Evolutionary conservation across 1,140 invertebrate genomes (phyloP), one percentile per base, ranked within the genome.

Genomic region (Caenorhabditis tropicalis): DNA sequence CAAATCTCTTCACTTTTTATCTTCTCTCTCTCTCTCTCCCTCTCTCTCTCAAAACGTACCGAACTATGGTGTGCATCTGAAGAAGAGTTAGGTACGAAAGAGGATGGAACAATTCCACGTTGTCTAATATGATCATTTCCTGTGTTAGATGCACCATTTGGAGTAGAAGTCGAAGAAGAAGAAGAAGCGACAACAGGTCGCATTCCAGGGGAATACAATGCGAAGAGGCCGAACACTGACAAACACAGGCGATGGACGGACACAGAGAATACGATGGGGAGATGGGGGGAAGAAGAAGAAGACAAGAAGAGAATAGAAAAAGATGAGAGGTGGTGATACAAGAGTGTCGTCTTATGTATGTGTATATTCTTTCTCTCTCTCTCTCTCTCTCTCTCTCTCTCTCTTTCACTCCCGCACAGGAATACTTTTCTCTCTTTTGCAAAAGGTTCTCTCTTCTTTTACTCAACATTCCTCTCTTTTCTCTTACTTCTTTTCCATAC

Each of bases 171-270:
- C 24, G 65, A 36, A 74, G 65, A 24, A 43, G 65, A 43, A 74
- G 27, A 12, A 74, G 19, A 9, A 24, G 65, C 36, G 53, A 56
- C 53, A 74, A 43, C 65, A 74, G 65, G 65, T 74, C 65, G 65
- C 65, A 74, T 74, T 74, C 65, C 65, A 74, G 65, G 65, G 65
- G 65, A 74, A 74, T 74, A 74, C 65, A 74, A 74, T 74, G 58
- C 58, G 36, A 65, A 29, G 58, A 65, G 58, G 31, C 65, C 65
- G 65, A 74, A 74, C 65, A 74, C 65, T 74, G 65, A 43, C 65
- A 74, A 74, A 74, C 65, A 74, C 65, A 74, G 27, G n/a, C 21
- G 53, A 56, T 56, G 21, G 53, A 56, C 53, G 53, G 53, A 43
- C 53, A 58, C 53, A 27, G 24, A 58, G 53, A 58, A 43, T 33